Evolutionary conservation across 2,113 vertebrate genomes (phyloP), one percentile per base, ranked within the genome.

Genomic region (Erythrocercus mccallii): DNA sequence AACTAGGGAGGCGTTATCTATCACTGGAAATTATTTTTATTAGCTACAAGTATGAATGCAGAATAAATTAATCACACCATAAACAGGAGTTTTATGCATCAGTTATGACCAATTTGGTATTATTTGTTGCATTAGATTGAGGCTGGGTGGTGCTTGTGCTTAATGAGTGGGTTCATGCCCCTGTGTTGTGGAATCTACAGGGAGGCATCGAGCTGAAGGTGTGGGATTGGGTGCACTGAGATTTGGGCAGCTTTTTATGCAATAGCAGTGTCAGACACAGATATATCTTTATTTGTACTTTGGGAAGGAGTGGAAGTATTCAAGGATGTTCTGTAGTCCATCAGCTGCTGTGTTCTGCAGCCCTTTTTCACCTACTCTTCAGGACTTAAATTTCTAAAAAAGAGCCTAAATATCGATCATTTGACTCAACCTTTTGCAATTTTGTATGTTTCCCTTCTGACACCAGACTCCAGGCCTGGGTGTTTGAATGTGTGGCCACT

Each of bases 91-190:
- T 95, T 92, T 56, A 56, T 57, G 60, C 88, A 86, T 83, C 28
- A 90, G 16, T 96, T 95, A 80, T 65, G 71, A 61, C 47, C 78
- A 91, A 24, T 90, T 92, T 87, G 65, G 47, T 54, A 20, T 95
- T 92, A 71, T 94, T 95, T 92, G 53, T 66, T 90, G 47, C 47
- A 68, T 94, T 91, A 71, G 61, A 91, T n/a, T 86, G 73, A 64
- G 77, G 61, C 5, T 72, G 71, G 61, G 51, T 68, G 65, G 42
- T 66, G 70, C 47, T 88, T 53, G 35, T 31, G 5, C 22, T 81
- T 86, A 54, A 77, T 77, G 72, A 93, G 56, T 37, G 42, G 35
- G 74, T 88, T 95, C 54, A 27, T 81, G 78, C 31, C 42, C 38
- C 70, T 45, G 57, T 71, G 27, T 18, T 87, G 25, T 24, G 74